phyloP scores from a whole-genome alignment of 2,113 vertebrate species.

The Bubo scandiacus region DNA sequence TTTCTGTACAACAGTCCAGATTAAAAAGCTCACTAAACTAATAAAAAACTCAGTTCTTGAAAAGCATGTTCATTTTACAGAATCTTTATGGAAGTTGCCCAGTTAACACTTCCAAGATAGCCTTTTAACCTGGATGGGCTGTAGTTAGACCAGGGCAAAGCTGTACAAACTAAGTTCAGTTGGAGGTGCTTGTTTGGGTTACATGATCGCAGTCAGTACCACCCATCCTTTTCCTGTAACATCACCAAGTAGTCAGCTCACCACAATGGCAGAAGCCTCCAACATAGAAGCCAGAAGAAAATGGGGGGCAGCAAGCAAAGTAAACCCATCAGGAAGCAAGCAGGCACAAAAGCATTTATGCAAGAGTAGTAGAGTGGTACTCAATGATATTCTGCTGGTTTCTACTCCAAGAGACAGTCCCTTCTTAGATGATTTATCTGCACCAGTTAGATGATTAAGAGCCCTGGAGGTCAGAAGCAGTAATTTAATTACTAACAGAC shows the following conservation, averaged over 20 bases:
- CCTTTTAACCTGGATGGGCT: background rate
- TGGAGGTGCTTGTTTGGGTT: background rate
- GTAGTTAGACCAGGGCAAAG: background rate
- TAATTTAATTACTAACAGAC: slow-evolving; percentile 17
- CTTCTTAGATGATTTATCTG: background rate
- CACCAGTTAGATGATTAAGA: background rate
- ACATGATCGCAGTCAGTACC: background rate
- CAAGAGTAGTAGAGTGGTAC: background rate
- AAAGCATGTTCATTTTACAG: background rate
- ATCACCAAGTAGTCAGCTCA: background rate
- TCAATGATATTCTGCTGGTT: background rate
- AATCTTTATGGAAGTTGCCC: background rate
- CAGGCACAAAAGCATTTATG: background rate
- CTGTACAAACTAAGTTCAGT: background rate
- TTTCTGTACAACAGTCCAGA: background rate
- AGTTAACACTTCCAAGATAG: background rate
- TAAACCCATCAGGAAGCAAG: background rate
- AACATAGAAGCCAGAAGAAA: background rate
- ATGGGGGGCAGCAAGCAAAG: background rate
- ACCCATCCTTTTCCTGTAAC: background rate
- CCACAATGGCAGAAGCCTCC: background rate
- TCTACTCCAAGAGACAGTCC: background rate
- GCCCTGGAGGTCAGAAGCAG: background rate
- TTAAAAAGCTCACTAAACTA: background rate
- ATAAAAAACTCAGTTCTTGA: background rate